Conservation (phyloP, 2,888 invertebrate species). For the Ochlodes sylvanus region DNA sequence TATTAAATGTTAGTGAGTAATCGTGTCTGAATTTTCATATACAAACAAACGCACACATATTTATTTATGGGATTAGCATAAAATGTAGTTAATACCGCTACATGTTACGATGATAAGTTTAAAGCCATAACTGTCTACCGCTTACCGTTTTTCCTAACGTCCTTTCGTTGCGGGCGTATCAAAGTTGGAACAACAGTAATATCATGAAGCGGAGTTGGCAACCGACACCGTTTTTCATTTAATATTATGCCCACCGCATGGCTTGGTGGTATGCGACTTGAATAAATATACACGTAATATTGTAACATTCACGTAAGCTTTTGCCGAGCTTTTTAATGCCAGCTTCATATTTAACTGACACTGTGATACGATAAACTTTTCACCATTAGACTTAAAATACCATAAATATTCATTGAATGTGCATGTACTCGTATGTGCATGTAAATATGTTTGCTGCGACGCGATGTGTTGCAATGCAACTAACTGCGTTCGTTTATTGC, state of each 20-base stretch:
- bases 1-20: too few relatives aligned
- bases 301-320: constrained; percentile 10
- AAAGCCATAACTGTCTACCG: constrained; percentile 5
- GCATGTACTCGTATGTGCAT: neutral
- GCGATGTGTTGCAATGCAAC: neutral
- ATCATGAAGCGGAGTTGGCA: constrained; percentile 34
- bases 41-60: too few relatives aligned
- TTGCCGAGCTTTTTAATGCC: constrained; percentile 29
- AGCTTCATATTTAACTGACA: constrained; percentile 21
- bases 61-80: neutral
- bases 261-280: constrained; percentile 17
- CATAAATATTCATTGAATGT: constrained; percentile 13
- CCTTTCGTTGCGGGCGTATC: constrained; percentile 13
- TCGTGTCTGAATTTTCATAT: too few relatives aligned
- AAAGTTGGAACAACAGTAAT: constrained; percentile 33
- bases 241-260: constrained; percentile 34
- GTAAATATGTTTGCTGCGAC: neutral
- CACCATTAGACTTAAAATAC: constrained; percentile 12
- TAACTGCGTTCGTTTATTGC: neutral
- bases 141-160: constrained; percentile 4
- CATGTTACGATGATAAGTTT: neutral
- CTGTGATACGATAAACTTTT: constrained; percentile 22
- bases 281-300: constrained; percentile 33
- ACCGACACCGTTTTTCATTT: constrained; percentile 35
- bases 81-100: neutral